phyloP scores from a whole-genome alignment of 2,888 invertebrate genomes.

The Eutolmus rufibarbis region DNA sequence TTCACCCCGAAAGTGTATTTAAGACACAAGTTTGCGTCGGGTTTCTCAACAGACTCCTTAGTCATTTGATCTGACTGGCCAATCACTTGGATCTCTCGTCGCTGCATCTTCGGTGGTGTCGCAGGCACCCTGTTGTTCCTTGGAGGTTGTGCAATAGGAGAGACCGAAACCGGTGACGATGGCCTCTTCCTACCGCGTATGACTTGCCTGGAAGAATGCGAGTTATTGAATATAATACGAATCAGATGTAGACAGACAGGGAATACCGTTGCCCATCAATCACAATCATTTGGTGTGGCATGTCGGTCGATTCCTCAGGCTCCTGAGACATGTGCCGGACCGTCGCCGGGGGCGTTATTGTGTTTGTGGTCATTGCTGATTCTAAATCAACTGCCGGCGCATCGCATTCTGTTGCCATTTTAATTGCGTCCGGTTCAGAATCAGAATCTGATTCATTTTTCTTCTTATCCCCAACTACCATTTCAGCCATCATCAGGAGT shows the following conservation, averaged over 20 bases:
- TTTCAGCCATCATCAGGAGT: slow-evolving; percentile 94
- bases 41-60: slow-evolving; percentile 71
- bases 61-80: slow-evolving; percentile 55
- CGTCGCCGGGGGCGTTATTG: slow-evolving; percentile 73
- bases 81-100: slow-evolving; percentile 53
- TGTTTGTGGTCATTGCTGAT: slow-evolving; percentile 80
- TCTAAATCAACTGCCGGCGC: slow-evolving; percentile 86
- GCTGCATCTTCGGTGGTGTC: slow-evolving; percentile 57
- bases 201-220: slow-evolving; percentile 39
- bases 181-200: slow-evolving; percentile 51
- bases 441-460: slow-evolving; percentile 80
- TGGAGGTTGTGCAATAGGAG: background rate
- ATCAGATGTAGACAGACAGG: slow-evolving; percentile 51
- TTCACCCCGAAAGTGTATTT: slow-evolving; percentile 94
- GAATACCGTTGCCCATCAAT: slow-evolving; percentile 67
- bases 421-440: slow-evolving; percentile 65
- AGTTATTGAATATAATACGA: slow-evolving; percentile 24
- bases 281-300: slow-evolving; percentile 67
- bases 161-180: slow-evolving; percentile 31
- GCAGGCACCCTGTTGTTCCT: background rate
- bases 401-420: slow-evolving; percentile 86
- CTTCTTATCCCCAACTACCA: slow-evolving; percentile 88
- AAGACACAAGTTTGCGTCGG: slow-evolving; percentile 85
- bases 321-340: slow-evolving; percentile 64
- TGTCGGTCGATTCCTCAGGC: background rate